Evolutionary conservation across 1,140 invertebrate genomes (phyloP).

Genomic region (Phortica variegata): DNA sequence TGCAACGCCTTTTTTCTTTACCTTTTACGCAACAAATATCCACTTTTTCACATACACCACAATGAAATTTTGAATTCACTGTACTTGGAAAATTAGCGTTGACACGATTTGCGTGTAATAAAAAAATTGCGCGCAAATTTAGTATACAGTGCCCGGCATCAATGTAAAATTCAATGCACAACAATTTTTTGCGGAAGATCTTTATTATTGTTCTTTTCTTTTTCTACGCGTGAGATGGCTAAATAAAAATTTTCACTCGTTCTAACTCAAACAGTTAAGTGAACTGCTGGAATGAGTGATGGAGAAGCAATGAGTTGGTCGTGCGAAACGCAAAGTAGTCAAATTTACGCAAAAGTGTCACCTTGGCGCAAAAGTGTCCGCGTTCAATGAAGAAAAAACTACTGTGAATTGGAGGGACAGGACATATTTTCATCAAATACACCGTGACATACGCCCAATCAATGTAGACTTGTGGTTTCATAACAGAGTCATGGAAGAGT

Average conservation of each 20-base stretch:
- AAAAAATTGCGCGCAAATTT: background rate
- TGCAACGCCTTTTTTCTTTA: constrained; percentile 17
- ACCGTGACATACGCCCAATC: too few relatives aligned
- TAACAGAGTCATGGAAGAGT: too few relatives aligned
- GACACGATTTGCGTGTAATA: background rate
- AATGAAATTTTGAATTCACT: constrained; percentile 1
- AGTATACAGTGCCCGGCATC: too few relatives aligned
- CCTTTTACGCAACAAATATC: constrained; percentile 43
- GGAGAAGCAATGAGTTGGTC: constrained; percentile 4
- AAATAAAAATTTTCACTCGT: constrained; percentile 20
- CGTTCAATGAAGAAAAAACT: background rate
- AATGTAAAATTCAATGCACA: too few relatives aligned
- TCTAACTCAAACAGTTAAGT: constrained; percentile 35
- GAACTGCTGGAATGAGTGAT: constrained; percentile 26
- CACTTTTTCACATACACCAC: constrained; percentile 20
- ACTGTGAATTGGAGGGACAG: too few relatives aligned
- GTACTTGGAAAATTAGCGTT: constrained; percentile 1
- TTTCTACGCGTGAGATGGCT: constrained; percentile 24
- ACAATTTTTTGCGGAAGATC: constrained; percentile 12
- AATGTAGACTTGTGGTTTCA: too few relatives aligned
- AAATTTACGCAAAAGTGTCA: background rate
- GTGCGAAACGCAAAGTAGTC: background rate
- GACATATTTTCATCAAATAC: too few relatives aligned
- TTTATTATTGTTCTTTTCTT: constrained; percentile 56
- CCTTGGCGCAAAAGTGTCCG: background rate